Base-by-base conservation (phyloP, 2,888 invertebrate species). In the Orchesella flavescens region DNA sequence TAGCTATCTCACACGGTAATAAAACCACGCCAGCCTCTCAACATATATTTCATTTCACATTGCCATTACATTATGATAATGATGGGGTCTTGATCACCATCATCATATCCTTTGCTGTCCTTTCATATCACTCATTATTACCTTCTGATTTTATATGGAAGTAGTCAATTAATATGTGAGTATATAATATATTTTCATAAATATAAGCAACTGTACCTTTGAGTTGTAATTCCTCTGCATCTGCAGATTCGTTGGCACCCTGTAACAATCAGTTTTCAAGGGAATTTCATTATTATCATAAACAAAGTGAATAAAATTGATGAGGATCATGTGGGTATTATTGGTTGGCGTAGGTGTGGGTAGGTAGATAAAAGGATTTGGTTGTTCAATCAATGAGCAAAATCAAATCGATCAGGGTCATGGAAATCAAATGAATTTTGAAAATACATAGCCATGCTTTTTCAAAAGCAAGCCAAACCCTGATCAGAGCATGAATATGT, bases 221-320 rank as follows among this genome's bases (percentile, higher is more conserved):
- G 78, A 78, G 69, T 49, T 44, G 46, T 57, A 77, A 21, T 3
- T 69, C 72, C 55, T 79, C 79, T 34, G 34, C 2, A 19, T 79
- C 79, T 34, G 34, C 2, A 19, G 79, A 79, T 17, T 79, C 79
- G 49, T 63, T 72, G 7, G 79, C 79, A 65, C 71, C 79, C 79
- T 79, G 79, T 21, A 73, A 73, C 65, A 65, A 19, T 49, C n/a
- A 68, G 1, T 12, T 17, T 46, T 17, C 21, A 68, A 46, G n/a
- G 12, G 7, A 2, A 46, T 19, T 17, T 23, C 19, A 61, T 7
- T 34, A 34, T 5, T 10, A 53, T n/a, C 53, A 13, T 53, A 13
- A 53, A 53, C 53, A 13, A 17, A 53, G 15, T 3, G 15, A 53
- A 53, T 53, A 53, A 53, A 53, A 53, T 53, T 53, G n/a, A 34